A percentile compares a stretch with the other conserved stretches of the same genome.
Evolutionary conservation across 2,888 invertebrate genomes (phyloP).

Genomic region (Ariolimax columbianus): DNA sequence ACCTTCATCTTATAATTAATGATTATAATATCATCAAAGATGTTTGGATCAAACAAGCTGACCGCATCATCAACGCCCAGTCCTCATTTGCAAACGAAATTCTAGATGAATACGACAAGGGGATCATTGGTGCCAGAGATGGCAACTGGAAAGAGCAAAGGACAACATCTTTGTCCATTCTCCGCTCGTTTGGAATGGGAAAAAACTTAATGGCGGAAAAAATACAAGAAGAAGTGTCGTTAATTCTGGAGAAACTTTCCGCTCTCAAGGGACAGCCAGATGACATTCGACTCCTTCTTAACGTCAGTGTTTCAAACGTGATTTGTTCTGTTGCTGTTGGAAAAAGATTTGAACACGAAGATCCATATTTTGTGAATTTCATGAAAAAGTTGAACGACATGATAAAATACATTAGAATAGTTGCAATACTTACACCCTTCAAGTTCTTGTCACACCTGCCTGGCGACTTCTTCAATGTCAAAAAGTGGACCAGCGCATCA

Average conservation of each 20-base stretch:
- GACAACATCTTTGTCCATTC: constrained; percentile 9
- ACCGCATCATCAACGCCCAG: neutral
- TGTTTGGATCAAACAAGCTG: constrained; percentile 23
- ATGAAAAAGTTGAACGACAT: neutral
- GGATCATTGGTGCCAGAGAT: neutral
- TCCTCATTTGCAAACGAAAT: neutral
- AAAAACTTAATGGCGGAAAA: constrained; percentile 3
- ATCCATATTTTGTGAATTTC: neutral
- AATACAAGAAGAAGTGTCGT: neutral
- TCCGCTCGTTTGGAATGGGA: neutral
- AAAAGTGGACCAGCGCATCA: neutral
- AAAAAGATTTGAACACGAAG: constrained; percentile 30
- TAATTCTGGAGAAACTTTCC: neutral
- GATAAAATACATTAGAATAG: neutral
- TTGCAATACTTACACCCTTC: neutral
- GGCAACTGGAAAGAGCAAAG: constrained; percentile 22
- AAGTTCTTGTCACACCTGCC: neutral
- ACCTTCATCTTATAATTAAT: constrained; percentile 2
- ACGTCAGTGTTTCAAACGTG: constrained; percentile 10
- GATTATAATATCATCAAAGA: constrained; percentile 6
- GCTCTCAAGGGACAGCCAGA: constrained; percentile 1
- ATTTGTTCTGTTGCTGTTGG: constrained; percentile 22
- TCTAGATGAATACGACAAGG: neutral
- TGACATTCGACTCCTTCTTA: neutral
- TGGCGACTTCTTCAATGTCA: constrained; percentile 12